phyloP scores from a whole-genome alignment of 2,888 invertebrate species.

The Platypus cylindrus region DNA sequence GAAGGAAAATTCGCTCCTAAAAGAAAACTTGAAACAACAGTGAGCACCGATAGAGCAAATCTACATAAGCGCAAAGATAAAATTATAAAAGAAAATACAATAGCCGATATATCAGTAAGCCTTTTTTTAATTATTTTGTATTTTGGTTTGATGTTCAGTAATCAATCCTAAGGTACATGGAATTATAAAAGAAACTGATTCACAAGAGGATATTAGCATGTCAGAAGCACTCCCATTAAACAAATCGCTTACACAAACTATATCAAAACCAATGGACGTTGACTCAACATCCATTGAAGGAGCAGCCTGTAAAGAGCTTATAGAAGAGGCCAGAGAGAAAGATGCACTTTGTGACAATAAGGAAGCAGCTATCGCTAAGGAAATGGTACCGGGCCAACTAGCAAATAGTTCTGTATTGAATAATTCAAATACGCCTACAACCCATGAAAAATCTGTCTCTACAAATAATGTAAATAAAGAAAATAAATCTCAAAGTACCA shows the following conservation, averaged over 20 bases:
- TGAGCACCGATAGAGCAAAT: slow-evolving; percentile 52
- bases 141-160: neutral
- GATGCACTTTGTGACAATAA: no score
- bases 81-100: slow-evolving; percentile 34
- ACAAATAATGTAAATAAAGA: slow-evolving; percentile 26
- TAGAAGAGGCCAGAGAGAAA: slow-evolving; percentile 12
- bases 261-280: slow-evolving; percentile 32
- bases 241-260: slow-evolving; percentile 29
- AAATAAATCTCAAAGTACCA: slow-evolving; percentile 20
- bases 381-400: no score
- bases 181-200: slow-evolving; percentile 23
- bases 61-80: slow-evolving; percentile 47
- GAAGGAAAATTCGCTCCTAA: slow-evolving; percentile 51
- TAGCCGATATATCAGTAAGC: slow-evolving; percentile 31
- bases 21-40: slow-evolving; percentile 62
- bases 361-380: no score
- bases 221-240: slow-evolving; percentile 25
- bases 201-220: slow-evolving; percentile 26
- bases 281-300: slow-evolving; percentile 32
- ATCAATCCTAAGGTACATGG: slow-evolving; percentile 17
- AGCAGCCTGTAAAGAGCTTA: slow-evolving; percentile 29
- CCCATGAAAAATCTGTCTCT: no score
- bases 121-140: neutral
- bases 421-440: no score
- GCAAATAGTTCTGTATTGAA: no score